A percentile compares a stretch with the other conserved stretches of the same genome.
Evolutionary conservation across 2,797 vertebrate species (phyloP).

Genomic region (Paramormyrops hopkinsi): DNA sequence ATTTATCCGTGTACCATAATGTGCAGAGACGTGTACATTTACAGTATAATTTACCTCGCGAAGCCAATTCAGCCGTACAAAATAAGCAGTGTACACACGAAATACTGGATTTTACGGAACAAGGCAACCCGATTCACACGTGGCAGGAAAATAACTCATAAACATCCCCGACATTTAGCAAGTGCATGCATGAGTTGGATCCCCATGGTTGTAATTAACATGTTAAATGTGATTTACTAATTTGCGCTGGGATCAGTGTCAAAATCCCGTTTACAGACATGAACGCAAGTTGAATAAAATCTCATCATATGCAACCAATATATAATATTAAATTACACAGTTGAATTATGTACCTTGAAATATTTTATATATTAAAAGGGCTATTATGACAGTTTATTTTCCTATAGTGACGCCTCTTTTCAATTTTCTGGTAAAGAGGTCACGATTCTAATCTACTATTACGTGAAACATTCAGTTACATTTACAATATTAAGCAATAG

Average conservation of each 20-base stretch:
- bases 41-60: background rate
- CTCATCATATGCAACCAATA: background rate
- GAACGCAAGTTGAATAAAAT: background rate
- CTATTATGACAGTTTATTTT: background rate
- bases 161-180: conserved; percentile 3
- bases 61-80: background rate
- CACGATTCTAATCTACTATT: background rate
- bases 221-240: background rate
- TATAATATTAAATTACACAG: background rate
- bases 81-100: background rate
- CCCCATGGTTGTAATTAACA: conserved; percentile 12
- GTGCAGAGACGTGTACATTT: background rate
- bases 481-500: background rate
- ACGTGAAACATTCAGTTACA: background rate
- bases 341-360: background rate
- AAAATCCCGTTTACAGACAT: conserved; percentile 2
- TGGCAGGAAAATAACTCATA: background rate
- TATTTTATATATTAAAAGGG: background rate
- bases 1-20: background rate
- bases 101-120: background rate
- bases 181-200: background rate
- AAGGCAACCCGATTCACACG: background rate
- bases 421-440: background rate
- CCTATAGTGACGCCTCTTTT: background rate
- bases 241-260: conserved; percentile 7